These are phyloP conservation scores for Laothoe populi DNA, from an alignment of 2,888 invertebrate species.

Conservation along the genomic window DNA sequence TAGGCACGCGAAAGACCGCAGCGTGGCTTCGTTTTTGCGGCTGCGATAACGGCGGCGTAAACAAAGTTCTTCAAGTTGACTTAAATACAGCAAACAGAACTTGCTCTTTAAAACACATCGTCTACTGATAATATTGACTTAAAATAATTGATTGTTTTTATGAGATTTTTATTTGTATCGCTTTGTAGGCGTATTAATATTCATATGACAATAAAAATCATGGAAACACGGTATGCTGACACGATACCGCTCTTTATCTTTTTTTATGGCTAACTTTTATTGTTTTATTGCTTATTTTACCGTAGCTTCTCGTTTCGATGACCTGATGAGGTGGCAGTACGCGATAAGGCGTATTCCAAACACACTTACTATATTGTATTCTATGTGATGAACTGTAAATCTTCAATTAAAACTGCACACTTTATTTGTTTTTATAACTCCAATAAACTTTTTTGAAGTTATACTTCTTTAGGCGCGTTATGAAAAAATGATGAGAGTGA, in stretches of 20 bases:
- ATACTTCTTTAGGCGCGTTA: no score
- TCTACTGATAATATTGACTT: not conserved
- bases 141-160: conserved; percentile 13
- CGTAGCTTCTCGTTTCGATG: conserved; percentile 5
- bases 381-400: no score
- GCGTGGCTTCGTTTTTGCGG: no score
- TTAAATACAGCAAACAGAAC: no score
- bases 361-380: not conserved
- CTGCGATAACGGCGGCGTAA: no score
- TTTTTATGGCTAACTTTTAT: conserved; percentile 6
- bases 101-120: no score
- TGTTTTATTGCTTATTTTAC: conserved; percentile 1
- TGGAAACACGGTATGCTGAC: conserved; percentile 4
- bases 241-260: conserved; percentile 11
- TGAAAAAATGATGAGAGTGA: no score
- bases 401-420: not conserved
- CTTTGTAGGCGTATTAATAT: conserved; percentile 11
- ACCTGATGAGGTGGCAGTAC: not conserved
- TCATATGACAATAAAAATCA: conserved; percentile 22
- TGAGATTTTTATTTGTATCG: conserved; percentile 10
- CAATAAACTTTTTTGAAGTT: no score
- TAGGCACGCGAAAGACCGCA: no score
- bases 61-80: no score
- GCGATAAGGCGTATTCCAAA: not conserved
- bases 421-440: no score